phyloP scores from a whole-genome alignment of 2,888 invertebrate species.

The Scaptomyza cyrtandrae region DNA sequence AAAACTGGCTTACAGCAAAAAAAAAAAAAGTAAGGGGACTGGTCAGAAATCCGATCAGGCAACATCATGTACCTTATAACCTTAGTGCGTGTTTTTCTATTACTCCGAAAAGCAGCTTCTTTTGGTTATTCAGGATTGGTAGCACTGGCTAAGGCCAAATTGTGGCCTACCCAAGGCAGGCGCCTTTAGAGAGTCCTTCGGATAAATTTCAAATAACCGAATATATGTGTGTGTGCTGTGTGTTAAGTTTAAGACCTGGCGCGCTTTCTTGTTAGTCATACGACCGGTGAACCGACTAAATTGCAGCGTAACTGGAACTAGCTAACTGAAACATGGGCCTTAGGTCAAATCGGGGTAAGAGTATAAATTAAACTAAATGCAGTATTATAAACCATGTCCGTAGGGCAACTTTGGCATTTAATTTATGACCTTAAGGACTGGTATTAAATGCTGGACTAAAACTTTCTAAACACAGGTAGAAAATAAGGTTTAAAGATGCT shows the following conservation, averaged over 20 bases:
- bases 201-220: conserved; percentile 46
- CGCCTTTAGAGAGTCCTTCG: conserved; percentile 36
- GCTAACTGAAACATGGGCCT: conserved; percentile 10
- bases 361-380: conserved; percentile 9
- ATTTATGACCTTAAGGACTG: background rate
- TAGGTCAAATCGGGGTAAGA: background rate
- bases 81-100: too few species aligned
- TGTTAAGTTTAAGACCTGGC: conserved; percentile 38
- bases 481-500: too few species aligned
- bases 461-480: too few species aligned
- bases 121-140: background rate
- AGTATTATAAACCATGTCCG: conserved; percentile 7
- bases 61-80: too few species aligned
- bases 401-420: background rate
- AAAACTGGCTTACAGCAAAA: background rate
- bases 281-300: conserved; percentile 33
- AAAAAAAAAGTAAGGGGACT: too few species aligned
- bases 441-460: background rate
- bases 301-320: conserved; percentile 15
- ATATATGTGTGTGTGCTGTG: conserved; percentile 18
- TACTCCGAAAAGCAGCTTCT: background rate
- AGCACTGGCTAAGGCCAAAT: background rate
- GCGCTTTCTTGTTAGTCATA: conserved; percentile 51
- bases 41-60: too few species aligned
- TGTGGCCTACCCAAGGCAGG: conserved; percentile 5